These are phyloP conservation scores for Latrodectus elegans DNA, from an alignment of 2,888 invertebrate species.

Conservation along the genomic window DNA sequence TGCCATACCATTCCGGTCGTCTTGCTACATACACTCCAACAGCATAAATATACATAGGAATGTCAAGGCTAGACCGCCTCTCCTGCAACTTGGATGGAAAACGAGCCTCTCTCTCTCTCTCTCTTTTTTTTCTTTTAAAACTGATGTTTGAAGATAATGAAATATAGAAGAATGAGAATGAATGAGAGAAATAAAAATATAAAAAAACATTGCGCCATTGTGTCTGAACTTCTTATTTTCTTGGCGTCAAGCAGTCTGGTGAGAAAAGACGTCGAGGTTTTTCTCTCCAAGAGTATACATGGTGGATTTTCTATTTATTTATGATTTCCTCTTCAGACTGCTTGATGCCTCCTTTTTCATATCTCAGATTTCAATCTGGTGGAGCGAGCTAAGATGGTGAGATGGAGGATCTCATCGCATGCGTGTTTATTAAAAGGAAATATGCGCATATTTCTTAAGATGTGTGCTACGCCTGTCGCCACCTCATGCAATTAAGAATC, in stretches of 20 bases:
- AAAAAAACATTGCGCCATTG: slow-evolving; percentile 26
- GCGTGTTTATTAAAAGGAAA: slow-evolving; percentile 35
- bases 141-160: background rate
- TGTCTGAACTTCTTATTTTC: slow-evolving; percentile 21
- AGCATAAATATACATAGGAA: slow-evolving; percentile 11
- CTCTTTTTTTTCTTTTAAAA: no score
- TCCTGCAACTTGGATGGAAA: slow-evolving; percentile 19
- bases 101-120: background rate
- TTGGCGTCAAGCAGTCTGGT: slow-evolving; percentile 46
- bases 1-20: slow-evolving; percentile 25
- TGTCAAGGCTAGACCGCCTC: slow-evolving; percentile 51
- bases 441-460: slow-evolving; percentile 12
- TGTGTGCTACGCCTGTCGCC: slow-evolving; percentile 51
- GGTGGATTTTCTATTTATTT: background rate
- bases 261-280: slow-evolving; percentile 20
- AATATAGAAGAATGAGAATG: background rate
- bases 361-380: slow-evolving; percentile 23
- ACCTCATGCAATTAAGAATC: slow-evolving; percentile 41
- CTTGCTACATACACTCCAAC: background rate
- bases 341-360: no score
- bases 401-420: background rate
- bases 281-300: background rate
- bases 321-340: no score
- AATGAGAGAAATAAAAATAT: background rate
- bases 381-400: background rate